phyloP scores from a whole-genome alignment of 2,888 invertebrate species.

The Ischnus inquisitorius region DNA sequence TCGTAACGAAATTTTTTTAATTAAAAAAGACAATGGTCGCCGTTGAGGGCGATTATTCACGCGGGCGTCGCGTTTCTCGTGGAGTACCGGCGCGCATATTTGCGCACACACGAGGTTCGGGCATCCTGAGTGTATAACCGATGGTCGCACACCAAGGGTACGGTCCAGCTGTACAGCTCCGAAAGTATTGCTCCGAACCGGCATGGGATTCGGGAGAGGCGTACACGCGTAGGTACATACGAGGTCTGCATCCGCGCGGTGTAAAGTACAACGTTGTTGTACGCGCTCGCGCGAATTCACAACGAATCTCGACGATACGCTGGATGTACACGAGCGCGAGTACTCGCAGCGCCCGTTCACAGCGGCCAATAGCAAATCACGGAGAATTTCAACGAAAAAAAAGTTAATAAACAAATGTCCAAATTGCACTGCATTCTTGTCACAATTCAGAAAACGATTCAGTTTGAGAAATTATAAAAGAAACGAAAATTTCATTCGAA shows the following conservation, averaged over 20 bases:
- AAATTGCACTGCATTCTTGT: background rate
- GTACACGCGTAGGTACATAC: slow-evolving; percentile 22
- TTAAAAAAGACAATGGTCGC: slow-evolving; percentile 76
- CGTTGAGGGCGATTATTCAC: slow-evolving; percentile 75
- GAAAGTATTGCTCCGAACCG: background rate
- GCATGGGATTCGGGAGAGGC: slow-evolving; percentile 17
- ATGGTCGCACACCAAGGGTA: background rate
- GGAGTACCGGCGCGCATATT: slow-evolving; percentile 48
- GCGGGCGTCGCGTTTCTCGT: slow-evolving; percentile 62
- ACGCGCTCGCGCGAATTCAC: slow-evolving; percentile 23
- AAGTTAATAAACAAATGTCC: no score
- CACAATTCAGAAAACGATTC: no score
- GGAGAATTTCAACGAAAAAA: slow-evolving; percentile 10
- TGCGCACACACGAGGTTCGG: slow-evolving; percentile 49
- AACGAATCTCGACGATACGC: background rate
- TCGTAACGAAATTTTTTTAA: slow-evolving; percentile 74
- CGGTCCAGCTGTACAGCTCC: background rate
- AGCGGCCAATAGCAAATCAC: background rate
- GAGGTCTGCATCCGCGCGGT: slow-evolving; percentile 19
- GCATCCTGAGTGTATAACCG: slow-evolving; percentile 14
- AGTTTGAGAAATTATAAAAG: no score
- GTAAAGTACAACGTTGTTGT: slow-evolving; percentile 27
- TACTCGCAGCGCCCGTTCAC: slow-evolving; percentile 9
- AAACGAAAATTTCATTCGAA: no score
- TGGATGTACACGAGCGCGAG: slow-evolving; percentile 24